Percentiles rank a stretch among this genome's conserved stretches.
phyloP scores from a whole-genome alignment of 2,797 vertebrate genomes.

The Todus mexicanus region DNA sequence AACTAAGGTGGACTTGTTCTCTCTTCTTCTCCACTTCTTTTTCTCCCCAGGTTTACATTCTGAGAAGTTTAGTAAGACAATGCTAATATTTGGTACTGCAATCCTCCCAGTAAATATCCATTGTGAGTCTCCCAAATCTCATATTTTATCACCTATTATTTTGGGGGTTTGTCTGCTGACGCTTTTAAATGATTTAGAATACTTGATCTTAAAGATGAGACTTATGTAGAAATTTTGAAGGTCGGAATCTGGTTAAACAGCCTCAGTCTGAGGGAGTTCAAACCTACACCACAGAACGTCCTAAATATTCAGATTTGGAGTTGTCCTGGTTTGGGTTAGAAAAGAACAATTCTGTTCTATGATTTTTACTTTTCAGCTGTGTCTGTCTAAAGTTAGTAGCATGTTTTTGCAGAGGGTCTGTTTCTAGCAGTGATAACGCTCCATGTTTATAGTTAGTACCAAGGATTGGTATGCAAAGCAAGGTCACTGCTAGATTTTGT shows the following conservation, averaged over 20 bases:
- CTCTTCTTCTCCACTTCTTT: neutral
- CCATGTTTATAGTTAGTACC: no score
- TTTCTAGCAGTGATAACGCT: no score
- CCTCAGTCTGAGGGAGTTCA: neutral
- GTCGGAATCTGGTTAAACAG: neutral
- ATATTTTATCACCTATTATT: neutral
- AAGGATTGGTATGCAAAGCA: no score
- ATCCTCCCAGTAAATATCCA: neutral
- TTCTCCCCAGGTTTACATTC: neutral
- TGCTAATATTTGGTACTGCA: neutral
- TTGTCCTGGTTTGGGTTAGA: no score
- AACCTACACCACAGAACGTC: neutral
- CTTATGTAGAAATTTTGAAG: neutral
- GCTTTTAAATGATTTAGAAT: neutral
- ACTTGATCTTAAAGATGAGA: neutral
- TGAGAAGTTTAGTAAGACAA: neutral
- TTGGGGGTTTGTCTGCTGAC: neutral
- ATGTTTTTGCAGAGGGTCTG: no score
- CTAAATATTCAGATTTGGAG: neutral
- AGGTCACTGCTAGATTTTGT: no score
- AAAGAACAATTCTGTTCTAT: no score
- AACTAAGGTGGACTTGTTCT: neutral
- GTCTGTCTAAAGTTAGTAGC: no score
- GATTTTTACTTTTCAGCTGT: no score
- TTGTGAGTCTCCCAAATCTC: neutral